Base-by-base conservation (phyloP, 2,888 invertebrate species). In the Neoitamus cyanurus region DNA sequence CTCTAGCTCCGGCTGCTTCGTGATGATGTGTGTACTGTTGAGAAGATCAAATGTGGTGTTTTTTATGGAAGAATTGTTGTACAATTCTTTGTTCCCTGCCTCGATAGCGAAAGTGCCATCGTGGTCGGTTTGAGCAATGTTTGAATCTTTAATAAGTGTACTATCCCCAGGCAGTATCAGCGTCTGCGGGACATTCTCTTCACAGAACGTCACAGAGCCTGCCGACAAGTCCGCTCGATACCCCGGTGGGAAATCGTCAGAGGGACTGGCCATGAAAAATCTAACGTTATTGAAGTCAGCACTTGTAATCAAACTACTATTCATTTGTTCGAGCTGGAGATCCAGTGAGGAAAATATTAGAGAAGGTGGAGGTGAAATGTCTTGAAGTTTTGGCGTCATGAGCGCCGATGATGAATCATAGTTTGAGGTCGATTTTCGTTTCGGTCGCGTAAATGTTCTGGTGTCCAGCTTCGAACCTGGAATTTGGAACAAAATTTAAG, bases 361-460 rank as follows among this genome's bases (percentile, higher is more conserved):
- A 0, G 91, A 91, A 5, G 89, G 88, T 70, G 91, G 91, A 3
- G 91, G 91, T 70, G 91, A 91, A 1, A 90, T 90, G 86, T 91
- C 91, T 86, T 90, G 89, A 37, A 91, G 88, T 58, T 58, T 58
- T 20, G 58, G 25, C 9, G 58, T 58, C 58, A 58, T 58, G 58
- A 58, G 11, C 9, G 58, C 58, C 6, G 25, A 15, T 20, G 48
- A 5, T 58, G 58, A 58, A 58, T 58, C 58, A 58, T 25, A 58
- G 20, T 58, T 58, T 58, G 58, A 89, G 86, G 88, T 87, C 77
- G 88, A 87, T 88, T 89, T 89, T 85, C 90, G 88, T 87, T 90
- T 91, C 20, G 91, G 90, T 82, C 91, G 89, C 85, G 91, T 91
- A 86, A 91, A 91, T 85, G 91, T 91, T 88, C 90, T 90, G 80